Conservation (phyloP, 2,113 vertebrate species). For the Brachyhypopomus occidentalis region DNA sequence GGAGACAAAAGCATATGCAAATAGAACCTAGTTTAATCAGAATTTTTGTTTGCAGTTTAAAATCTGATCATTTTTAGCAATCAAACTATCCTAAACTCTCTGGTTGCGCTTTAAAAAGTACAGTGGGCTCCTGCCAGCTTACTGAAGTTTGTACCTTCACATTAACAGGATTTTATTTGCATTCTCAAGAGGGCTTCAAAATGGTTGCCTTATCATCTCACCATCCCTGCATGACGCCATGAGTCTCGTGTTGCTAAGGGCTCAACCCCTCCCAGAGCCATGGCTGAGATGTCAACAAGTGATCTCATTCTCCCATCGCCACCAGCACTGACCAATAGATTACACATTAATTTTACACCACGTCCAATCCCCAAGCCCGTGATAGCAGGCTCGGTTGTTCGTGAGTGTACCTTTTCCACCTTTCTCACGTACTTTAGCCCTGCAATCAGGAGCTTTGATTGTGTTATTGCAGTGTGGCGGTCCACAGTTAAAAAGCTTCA, state of each 20-base stretch:
- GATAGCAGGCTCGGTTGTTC: constrained; percentile 72
- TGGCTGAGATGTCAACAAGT: constrained; percentile 33
- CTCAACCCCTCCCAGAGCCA: constrained; percentile 46
- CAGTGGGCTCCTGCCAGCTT: constrained; percentile 21
- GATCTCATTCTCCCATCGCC: constrained; percentile 23
- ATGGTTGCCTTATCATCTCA: neutral
- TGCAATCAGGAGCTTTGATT: constrained; percentile 81
- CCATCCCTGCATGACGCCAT: constrained; percentile 24
- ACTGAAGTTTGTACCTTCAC: neutral
- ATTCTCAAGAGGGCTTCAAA: neutral
- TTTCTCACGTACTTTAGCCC: constrained; percentile 90
- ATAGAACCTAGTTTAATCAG: neutral
- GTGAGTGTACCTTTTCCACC: constrained; percentile 79
- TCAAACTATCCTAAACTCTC: neutral
- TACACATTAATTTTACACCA: constrained; percentile 68
- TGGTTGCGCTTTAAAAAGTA: neutral
- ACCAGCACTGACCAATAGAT: constrained; percentile 61
- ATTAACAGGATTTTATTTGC: neutral
- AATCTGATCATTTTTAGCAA: constrained; percentile 4
- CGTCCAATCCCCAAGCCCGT: constrained; percentile 32
- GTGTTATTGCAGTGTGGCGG: constrained; percentile 79
- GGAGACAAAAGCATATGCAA: neutral
- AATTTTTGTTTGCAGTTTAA: neutral
- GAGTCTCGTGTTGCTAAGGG: neutral
- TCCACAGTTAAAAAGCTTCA: constrained; percentile 82